Percentiles rank a stretch among this genome's conserved stretches.
Conservation (phyloP, 2,797 vertebrate species). For the Lacerta agilis region DNA sequence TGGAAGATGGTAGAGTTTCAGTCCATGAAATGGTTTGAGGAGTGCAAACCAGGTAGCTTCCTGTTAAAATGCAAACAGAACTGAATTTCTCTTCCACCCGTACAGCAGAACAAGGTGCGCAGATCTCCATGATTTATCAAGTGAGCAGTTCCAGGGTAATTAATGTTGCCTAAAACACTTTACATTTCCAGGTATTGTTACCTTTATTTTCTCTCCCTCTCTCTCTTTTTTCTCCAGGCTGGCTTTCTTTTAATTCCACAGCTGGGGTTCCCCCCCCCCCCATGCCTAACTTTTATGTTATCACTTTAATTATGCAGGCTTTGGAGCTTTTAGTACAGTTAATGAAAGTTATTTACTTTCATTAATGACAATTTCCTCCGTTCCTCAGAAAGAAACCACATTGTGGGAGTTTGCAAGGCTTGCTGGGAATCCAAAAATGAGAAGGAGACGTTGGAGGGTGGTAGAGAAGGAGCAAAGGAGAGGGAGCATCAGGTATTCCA, state of each 20-base stretch:
- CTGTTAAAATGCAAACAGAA: too few species aligned
- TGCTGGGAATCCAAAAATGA: constrained; percentile 10
- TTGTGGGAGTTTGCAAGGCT: constrained; percentile 32
- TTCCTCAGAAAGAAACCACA: constrained; percentile 40
- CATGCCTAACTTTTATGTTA: constrained; percentile 35
- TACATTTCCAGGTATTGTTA: constrained; percentile 51
- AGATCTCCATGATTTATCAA: constrained; percentile 40
- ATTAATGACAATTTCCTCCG: constrained; percentile 63
- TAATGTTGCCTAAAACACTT: constrained; percentile 55
- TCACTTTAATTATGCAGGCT: constrained; percentile 57
- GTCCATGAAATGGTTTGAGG: too few species aligned
- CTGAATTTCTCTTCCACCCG: too few species aligned
- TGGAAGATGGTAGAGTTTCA: too few species aligned
- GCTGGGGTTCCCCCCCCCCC: neutral
- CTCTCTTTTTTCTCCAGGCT: neutral
- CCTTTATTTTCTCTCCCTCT: neutral
- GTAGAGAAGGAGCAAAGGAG: neutral
- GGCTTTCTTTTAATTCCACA: constrained; percentile 53
- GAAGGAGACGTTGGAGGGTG: accelerated
- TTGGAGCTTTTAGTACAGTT: constrained; percentile 56
- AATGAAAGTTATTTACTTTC: constrained; percentile 60
- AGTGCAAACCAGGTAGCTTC: too few species aligned
- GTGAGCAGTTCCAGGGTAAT: constrained; percentile 13
- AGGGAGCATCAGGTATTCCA: neutral
- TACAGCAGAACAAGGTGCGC: constrained; percentile 28